Evolutionary conservation across 2,888 invertebrate species (phyloP), one percentile per base, ranked within the genome.

Genomic region (Zootermopsis nevadensis): DNA sequence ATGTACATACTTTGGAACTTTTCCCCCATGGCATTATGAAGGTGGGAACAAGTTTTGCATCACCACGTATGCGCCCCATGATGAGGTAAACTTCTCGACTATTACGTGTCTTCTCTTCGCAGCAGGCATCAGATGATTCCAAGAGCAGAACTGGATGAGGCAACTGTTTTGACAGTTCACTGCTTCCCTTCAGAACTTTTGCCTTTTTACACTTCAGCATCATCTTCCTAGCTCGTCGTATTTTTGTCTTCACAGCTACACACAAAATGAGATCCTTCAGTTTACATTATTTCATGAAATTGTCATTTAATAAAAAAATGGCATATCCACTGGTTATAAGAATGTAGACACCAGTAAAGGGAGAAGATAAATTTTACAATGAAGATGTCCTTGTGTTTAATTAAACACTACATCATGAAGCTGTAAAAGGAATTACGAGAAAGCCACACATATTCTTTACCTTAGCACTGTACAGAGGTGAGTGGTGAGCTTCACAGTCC

Each of bases 21-120:
- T 87, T 87, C 27, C 85, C 85, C 90, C 90, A 90, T n/a, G 89
- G 89, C 88, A 90, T 89, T 85, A 90, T 89, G 87, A 90, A 89
- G 27, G 88, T 89, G 15, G 89, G 89, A 19, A 88, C 86, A 7
- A 89, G 87, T 35, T 87, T 87, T 6, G 85, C 84, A 72, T 88
- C 87, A 7, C 87, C 88, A 67, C 87, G 86, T 30, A 86, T 86
- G 24, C 87, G 85, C 8, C 89, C 90, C 89, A 90, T 90, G 80
- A 90, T 88, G 82, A 90, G 88, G 86, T 88, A 89, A 35, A 83
- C 80, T 24, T 82, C 83, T 53, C 79, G 33, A 24, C 66, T 83
- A 60, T 86, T 86, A 35, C 87, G 87, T 55, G 87, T 86, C 48
- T 88, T 87, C 31, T 88, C 87, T 19, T 87, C 87, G 84, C 90